Evolutionary conservation across 2,888 invertebrate genomes (phyloP).

Genomic region (Melipona beecheii): DNA sequence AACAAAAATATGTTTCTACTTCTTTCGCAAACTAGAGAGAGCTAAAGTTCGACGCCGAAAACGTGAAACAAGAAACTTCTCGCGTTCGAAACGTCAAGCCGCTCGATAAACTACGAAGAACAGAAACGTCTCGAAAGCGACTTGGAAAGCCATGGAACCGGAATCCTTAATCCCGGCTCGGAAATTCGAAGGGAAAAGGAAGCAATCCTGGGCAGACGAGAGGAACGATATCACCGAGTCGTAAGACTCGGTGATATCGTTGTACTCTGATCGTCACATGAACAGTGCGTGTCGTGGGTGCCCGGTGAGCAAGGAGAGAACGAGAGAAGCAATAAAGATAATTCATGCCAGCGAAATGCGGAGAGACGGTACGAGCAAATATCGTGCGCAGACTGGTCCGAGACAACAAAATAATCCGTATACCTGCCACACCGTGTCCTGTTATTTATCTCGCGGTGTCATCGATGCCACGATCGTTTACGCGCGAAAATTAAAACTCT

Average conservation of each 20-base stretch:
- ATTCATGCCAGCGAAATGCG: constrained; percentile 41
- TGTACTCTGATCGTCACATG: constrained; percentile 55
- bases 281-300: constrained; percentile 54
- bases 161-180: not conserved
- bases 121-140: too few relatives aligned
- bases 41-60: too few relatives aligned
- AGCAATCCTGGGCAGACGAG: not conserved
- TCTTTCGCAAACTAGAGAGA: too few relatives aligned
- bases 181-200: not conserved
- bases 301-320: constrained; percentile 38
- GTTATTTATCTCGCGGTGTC: constrained; percentile 40
- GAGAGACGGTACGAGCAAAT: constrained; percentile 23
- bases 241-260: constrained; percentile 43
- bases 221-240: constrained; percentile 28
- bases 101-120: not conserved
- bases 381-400: constrained; percentile 9
- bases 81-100: not conserved
- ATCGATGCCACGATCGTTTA: constrained; percentile 12
- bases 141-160: not conserved
- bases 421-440: not conserved
- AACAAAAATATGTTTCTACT: too few relatives aligned
- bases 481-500: too few relatives aligned
- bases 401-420: constrained; percentile 36
- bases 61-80: too few relatives aligned
- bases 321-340: constrained; percentile 63